These are phyloP conservation scores for Drosophila murphyi DNA, from an alignment of 1,140 invertebrate genomes.

Conservation along the genomic window DNA sequence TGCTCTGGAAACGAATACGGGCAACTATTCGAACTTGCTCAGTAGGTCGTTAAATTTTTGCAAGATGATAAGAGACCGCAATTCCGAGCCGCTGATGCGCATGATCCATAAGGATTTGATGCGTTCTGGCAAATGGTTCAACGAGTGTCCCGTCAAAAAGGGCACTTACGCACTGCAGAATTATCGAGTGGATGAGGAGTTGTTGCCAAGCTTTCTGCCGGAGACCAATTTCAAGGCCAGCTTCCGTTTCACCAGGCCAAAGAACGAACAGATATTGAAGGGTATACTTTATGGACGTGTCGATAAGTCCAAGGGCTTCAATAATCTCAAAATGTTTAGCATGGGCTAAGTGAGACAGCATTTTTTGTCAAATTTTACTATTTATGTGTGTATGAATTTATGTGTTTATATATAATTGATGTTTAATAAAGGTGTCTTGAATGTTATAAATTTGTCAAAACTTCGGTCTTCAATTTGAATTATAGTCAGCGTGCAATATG, in stretches of 20 bases:
- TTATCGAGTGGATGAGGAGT: constrained; percentile 73
- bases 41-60: constrained; percentile 61
- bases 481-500: constrained; percentile 26
- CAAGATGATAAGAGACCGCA: constrained; percentile 68
- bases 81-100: constrained; percentile 53
- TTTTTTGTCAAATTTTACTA: background rate
- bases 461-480: constrained; percentile 29
- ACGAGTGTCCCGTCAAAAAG: constrained; percentile 64
- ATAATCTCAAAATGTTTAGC: constrained; percentile 80
- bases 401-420: constrained; percentile 16
- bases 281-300: constrained; percentile 59
- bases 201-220: constrained; percentile 73
- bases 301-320: constrained; percentile 81
- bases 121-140: constrained; percentile 62
- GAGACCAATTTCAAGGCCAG: constrained; percentile 61
- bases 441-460: constrained; percentile 41
- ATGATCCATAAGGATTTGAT: constrained; percentile 68
- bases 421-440: constrained; percentile 29
- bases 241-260: constrained; percentile 34
- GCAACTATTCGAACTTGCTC: constrained; percentile 59
- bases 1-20: constrained; percentile 52
- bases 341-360: constrained; percentile 46
- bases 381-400: background rate
- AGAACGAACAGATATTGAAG: constrained; percentile 45
- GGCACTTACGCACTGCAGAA: constrained; percentile 55